phyloP scores from a whole-genome alignment of 2,113 vertebrate genomes.

The Buteo buteo region DNA sequence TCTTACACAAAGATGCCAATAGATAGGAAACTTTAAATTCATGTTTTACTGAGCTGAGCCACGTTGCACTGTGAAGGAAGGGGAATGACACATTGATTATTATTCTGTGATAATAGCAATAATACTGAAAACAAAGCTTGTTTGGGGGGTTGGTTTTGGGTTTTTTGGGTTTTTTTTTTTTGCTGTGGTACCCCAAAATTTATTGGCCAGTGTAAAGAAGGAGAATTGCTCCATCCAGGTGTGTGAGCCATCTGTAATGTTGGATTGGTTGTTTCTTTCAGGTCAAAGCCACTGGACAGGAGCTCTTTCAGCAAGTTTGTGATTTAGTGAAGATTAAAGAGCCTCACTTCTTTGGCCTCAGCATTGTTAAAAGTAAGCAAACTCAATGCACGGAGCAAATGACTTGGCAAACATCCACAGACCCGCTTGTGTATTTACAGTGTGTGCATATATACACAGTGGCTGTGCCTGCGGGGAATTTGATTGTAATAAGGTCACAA shows the following conservation, averaged over 20 bases:
- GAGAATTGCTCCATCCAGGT: background rate
- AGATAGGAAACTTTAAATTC: background rate
- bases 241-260: background rate
- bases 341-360: slow-evolving; percentile 87
- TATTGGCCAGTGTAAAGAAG: background rate
- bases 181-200: background rate
- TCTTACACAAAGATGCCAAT: background rate
- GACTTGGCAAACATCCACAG: slow-evolving; percentile 38
- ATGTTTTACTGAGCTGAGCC: background rate
- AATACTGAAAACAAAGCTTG: background rate
- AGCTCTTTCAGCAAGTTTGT: slow-evolving; percentile 82
- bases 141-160: background rate
- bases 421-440: slow-evolving; percentile 34
- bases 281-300: slow-evolving; percentile 85
- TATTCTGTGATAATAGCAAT: background rate
- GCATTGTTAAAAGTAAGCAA: slow-evolving; percentile 84
- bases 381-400: background rate
- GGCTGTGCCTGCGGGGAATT: background rate
- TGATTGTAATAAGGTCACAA: slow-evolving; percentile 47
- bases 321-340: slow-evolving; percentile 81
- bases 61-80: background rate
- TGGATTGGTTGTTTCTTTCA: slow-evolving; percentile 54
- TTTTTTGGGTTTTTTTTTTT: background rate
- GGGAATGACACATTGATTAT: background rate
- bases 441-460: slow-evolving; percentile 45